These are phyloP conservation scores for Xerus rutilus DNA, from an alignment of 2,797 vertebrate genomes.

Conservation along the genomic window DNA sequence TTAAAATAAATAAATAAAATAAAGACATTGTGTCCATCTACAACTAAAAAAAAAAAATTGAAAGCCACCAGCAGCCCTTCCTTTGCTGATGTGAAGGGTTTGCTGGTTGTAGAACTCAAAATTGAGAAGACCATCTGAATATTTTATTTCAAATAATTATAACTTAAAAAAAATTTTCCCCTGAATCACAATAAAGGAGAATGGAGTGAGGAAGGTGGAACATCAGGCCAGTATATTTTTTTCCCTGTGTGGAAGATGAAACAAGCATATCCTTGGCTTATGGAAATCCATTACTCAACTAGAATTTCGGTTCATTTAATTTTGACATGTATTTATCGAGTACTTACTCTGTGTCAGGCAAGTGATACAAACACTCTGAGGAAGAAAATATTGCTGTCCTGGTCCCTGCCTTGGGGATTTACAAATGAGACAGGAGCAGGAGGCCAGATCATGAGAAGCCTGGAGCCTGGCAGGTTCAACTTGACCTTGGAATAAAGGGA, in stretches of 20 bases:
- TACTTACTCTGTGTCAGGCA: not conserved
- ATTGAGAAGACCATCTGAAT: not conserved
- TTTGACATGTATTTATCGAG: not conserved
- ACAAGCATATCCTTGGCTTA: not conserved
- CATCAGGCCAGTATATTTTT: not conserved
- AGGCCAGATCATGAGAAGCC: not conserved
- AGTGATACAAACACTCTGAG: not conserved
- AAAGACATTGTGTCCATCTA: too few relatives aligned
- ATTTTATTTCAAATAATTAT: not conserved
- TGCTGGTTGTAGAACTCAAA: not conserved
- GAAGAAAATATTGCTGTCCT: not conserved
- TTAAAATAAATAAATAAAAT: too few relatives aligned
- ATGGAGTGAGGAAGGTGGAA: not conserved
- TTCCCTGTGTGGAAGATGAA: not conserved
- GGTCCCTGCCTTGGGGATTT: not conserved
- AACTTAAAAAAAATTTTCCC: not conserved
- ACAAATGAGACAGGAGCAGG: not conserved
- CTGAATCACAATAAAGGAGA: not conserved
- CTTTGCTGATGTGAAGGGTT: accelerated
- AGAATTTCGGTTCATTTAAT: not conserved
- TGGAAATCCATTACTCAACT: not conserved
- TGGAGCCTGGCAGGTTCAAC: not conserved
- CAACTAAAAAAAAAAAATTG: not conserved
- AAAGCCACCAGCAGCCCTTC: not conserved
- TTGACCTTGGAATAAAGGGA: not conserved